Conservation (phyloP, 2,113 vertebrate genomes). For the Eidolon helvum region DNA sequence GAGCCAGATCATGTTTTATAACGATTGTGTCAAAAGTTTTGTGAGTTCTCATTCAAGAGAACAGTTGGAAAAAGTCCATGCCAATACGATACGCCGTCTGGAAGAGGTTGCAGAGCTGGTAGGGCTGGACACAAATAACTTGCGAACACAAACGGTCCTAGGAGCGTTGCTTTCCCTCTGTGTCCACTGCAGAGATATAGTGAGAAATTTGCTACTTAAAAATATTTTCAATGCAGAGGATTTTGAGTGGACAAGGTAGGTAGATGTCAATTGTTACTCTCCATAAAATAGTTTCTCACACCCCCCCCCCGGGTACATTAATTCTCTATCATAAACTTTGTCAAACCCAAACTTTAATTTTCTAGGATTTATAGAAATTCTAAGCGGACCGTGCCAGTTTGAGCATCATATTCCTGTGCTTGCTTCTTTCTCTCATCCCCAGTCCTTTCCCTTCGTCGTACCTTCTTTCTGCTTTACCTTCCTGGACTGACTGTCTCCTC, state of each 20-base stretch:
- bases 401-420: background rate
- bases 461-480: background rate
- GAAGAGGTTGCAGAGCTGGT: constrained; percentile 60
- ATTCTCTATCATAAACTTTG: background rate
- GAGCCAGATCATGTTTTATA: constrained; percentile 83
- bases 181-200: constrained; percentile 79
- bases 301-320: background rate
- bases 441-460: background rate
- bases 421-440: background rate
- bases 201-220: constrained; percentile 66
- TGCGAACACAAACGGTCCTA: constrained; percentile 67
- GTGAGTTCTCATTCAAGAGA: constrained; percentile 40
- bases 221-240: constrained; percentile 68
- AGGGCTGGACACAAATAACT: background rate
- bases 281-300: background rate
- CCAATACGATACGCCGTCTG: constrained; percentile 40
- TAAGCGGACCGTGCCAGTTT: background rate
- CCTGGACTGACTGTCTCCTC: background rate
- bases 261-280: background rate
- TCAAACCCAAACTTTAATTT: background rate
- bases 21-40: constrained; percentile 76
- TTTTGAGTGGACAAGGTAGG: constrained; percentile 84
- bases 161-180: constrained; percentile 73
- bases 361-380: background rate
- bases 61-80: constrained; percentile 47